A percentile compares a stretch with the other conserved stretches of the same genome.
These are phyloP conservation scores for Trichosurus vulpecula DNA, from an alignment of 2,797 vertebrate genomes.

Conservation along the genomic window DNA sequence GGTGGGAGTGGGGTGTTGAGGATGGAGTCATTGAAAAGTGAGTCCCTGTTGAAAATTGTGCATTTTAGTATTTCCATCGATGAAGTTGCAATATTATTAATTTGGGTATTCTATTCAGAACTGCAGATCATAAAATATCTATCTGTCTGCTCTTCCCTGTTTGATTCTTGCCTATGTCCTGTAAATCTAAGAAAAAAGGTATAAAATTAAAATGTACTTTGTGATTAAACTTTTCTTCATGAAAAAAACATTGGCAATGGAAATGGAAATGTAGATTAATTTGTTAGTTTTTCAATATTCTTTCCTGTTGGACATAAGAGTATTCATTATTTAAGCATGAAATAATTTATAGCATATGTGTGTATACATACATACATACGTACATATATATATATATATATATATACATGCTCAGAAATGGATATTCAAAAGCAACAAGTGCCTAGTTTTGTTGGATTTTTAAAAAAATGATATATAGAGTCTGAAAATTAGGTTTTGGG, in stretches of 20 bases:
- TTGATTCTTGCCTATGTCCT: not conserved
- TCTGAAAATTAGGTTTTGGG: not conserved
- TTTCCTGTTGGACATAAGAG: not conserved
- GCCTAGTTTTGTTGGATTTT: not conserved
- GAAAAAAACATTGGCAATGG: not conserved
- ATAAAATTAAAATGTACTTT: constrained; percentile 4
- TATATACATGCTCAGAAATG: not conserved
- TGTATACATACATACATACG: too few relatives aligned
- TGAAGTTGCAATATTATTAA: not conserved
- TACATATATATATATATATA: too few relatives aligned
- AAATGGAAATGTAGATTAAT: not conserved
- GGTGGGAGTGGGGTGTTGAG: not conserved
- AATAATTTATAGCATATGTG: not conserved
- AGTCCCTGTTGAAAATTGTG: not conserved
- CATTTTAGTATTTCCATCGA: not conserved
- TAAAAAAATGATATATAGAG: not conserved
- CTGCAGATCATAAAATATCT: not conserved
- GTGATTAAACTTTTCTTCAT: not conserved
- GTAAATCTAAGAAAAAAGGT: not conserved
- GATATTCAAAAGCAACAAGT: not conserved
- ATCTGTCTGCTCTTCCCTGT: not conserved
- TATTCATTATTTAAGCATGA: not conserved
- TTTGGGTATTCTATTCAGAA: not conserved
- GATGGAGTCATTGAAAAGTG: not conserved
- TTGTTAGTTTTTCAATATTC: not conserved